Percentiles rank a stretch among this genome's conserved stretches.
These are phyloP conservation scores for Orchesellides sinensis DNA, from an alignment of 2,888 invertebrate species.

Conservation along the genomic window DNA sequence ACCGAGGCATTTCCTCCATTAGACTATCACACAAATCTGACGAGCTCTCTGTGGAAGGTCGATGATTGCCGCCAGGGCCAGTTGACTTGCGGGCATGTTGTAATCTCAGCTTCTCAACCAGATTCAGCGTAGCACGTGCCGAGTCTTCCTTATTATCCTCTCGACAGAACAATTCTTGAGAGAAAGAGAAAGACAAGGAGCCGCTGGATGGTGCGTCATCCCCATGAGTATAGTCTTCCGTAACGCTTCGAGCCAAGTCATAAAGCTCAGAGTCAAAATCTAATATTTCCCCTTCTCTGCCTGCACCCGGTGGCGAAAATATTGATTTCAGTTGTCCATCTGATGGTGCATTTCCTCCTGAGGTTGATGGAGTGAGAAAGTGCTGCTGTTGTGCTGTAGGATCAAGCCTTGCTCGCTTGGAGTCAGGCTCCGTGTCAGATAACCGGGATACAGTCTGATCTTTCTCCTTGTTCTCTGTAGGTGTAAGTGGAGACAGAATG, in stretches of 20 bases:
- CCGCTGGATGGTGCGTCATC: slow-evolving; percentile 58
- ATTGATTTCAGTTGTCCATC: slow-evolving; percentile 66
- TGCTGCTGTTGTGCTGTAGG: slow-evolving; percentile 24
- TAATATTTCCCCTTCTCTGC: slow-evolving; percentile 68
- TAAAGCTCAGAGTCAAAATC: slow-evolving; percentile 74
- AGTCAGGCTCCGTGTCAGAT: slow-evolving; percentile 68
- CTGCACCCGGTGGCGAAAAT: slow-evolving; percentile 71
- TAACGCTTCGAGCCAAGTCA: slow-evolving; percentile 73
- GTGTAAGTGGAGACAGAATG: slow-evolving; percentile 71
- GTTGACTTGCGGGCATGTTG: slow-evolving; percentile 83
- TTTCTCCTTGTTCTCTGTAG: slow-evolving; percentile 69
- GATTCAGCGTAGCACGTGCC: slow-evolving; percentile 88
- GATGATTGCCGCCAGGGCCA: slow-evolving; percentile 35
- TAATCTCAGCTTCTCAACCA: slow-evolving; percentile 89
- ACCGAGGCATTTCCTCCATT: slow-evolving; percentile 77
- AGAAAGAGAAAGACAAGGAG: slow-evolving; percentile 81
- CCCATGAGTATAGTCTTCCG: slow-evolving; percentile 69
- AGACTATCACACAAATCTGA: slow-evolving; percentile 68
- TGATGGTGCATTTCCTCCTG: not conserved
- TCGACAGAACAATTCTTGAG: slow-evolving; percentile 83
- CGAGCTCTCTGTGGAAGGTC: slow-evolving; percentile 71
- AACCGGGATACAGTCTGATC: slow-evolving; percentile 21
- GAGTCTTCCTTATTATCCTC: slow-evolving; percentile 90
- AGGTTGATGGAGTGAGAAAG: slow-evolving; percentile 13
- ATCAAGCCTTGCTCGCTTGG: slow-evolving; percentile 72